Conservation (phyloP, 2,113 vertebrate genomes). For the Nicator chloris region DNA sequence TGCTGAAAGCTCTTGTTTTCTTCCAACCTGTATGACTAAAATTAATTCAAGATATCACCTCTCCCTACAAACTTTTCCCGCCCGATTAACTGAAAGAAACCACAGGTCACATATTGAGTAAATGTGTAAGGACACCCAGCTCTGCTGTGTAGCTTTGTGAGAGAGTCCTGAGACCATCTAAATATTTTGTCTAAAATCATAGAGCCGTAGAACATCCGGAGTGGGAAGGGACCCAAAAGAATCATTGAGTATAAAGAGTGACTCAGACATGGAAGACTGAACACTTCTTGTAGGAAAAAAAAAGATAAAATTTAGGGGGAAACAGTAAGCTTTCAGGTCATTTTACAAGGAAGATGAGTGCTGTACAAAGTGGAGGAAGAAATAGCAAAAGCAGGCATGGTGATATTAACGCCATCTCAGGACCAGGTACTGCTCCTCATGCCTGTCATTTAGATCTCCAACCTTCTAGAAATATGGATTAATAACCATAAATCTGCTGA, state of each 20-base stretch:
- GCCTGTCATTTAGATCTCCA: neutral
- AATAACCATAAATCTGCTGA: neutral
- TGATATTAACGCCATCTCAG: rapidly evolving
- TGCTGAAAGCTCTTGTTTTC: neutral
- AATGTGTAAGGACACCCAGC: neutral
- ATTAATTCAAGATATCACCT: neutral
- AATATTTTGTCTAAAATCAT: neutral
- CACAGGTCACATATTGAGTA: rapidly evolving
- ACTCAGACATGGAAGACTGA: neutral
- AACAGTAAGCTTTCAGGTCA: neutral
- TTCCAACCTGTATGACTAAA: neutral
- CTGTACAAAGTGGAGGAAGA: neutral
- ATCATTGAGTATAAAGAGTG: neutral
- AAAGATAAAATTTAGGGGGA: rapidly evolving
- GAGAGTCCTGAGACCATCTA: neutral
- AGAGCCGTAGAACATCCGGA: neutral
- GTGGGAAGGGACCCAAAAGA: neutral
- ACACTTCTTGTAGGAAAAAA: neutral
- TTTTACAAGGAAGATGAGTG: neutral
- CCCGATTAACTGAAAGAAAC: neutral
- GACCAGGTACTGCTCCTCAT: neutral
- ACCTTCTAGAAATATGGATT: neutral
- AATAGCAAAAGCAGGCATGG: neutral
- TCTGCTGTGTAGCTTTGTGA: neutral
- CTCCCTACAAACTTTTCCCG: neutral